Percentiles rank a stretch among this genome's conserved stretches.
These are phyloP conservation scores for Laodelphax striatellus DNA, from an alignment of 1,140 invertebrate genomes.

Conservation along the genomic window DNA sequence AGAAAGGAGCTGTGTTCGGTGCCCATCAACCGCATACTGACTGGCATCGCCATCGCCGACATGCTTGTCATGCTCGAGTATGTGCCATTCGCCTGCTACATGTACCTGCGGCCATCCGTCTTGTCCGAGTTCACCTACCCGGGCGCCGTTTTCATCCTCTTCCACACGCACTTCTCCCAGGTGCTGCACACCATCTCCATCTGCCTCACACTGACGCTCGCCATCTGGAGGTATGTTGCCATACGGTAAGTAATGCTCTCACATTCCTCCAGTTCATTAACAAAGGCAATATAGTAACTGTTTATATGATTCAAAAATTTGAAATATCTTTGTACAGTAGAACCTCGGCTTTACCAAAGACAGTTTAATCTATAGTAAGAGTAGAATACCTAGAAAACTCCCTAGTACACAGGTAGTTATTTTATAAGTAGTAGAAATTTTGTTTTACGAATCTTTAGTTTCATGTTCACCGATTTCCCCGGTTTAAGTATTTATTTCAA, in stretches of 20 bases:
- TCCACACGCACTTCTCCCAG: conserved; percentile 69
- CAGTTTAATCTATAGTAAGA: too few relatives aligned
- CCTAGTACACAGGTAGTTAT: too few relatives aligned
- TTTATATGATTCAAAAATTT: too few relatives aligned
- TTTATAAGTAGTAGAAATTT: too few relatives aligned
- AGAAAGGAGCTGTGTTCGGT: conserved; percentile 65
- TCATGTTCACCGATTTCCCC: too few relatives aligned
- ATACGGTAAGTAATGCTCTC: conserved; percentile 37
- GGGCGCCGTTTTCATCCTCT: conserved; percentile 59
- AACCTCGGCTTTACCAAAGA: too few relatives aligned
- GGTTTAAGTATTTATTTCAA: too few relatives aligned
- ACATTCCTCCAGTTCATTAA: conserved; percentile 10
- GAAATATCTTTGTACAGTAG: too few relatives aligned
- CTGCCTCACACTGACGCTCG: conserved; percentile 69
- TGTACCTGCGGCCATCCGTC: conserved; percentile 48
- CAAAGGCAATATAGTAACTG: too few relatives aligned
- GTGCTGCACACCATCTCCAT: conserved; percentile 78
- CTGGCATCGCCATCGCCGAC: conserved; percentile 69
- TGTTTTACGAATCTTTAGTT: too few relatives aligned
- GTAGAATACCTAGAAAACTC: too few relatives aligned
- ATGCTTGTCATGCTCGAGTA: conserved; percentile 82
- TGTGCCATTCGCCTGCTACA: conserved; percentile 67
- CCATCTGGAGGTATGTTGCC: conserved; percentile 61
- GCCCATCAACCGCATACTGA: conserved; percentile 73
- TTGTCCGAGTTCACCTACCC: conserved; percentile 45